phyloP scores from a whole-genome alignment of 2,797 vertebrate species.

The Hoplostethus atlanticus region DNA sequence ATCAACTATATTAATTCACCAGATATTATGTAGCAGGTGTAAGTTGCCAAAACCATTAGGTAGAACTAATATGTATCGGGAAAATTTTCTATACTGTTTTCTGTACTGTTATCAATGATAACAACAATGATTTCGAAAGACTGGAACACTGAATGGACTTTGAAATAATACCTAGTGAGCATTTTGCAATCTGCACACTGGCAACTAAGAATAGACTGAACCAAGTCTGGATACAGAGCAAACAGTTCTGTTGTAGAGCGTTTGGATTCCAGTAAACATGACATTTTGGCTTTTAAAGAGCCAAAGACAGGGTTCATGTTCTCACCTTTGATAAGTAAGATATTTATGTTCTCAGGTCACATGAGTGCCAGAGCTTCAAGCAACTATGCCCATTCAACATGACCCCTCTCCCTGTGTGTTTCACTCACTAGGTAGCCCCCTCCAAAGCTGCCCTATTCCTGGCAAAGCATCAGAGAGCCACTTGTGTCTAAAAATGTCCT shows the following conservation, averaged over 20 bases:
- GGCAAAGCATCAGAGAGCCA: constrained; percentile 23
- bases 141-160: constrained; percentile 6
- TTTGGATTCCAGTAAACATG: neutral
- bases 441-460: constrained; percentile 42
- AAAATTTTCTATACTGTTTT: neutral
- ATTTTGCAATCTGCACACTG: constrained; percentile 33
- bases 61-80: neutral
- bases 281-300: neutral
- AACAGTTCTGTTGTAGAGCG: constrained; percentile 2
- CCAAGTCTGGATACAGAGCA: constrained; percentile 35
- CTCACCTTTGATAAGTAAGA: neutral
- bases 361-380: neutral
- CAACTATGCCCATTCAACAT: neutral
- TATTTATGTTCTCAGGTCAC: too few species aligned
- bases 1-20: neutral
- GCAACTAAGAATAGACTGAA: constrained; percentile 57
- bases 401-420: neutral
- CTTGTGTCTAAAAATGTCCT: constrained; percentile 49
- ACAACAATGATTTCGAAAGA: too few species aligned
- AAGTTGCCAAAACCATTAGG: neutral
- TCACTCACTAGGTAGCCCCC: neutral
- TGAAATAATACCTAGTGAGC: constrained; percentile 21
- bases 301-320: constrained; percentile 7
- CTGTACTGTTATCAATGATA: too few species aligned
- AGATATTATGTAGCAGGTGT: constrained; percentile 1